Base-by-base conservation (phyloP, 2,113 vertebrate genomes). In the Oenanthe melanoleuca region DNA sequence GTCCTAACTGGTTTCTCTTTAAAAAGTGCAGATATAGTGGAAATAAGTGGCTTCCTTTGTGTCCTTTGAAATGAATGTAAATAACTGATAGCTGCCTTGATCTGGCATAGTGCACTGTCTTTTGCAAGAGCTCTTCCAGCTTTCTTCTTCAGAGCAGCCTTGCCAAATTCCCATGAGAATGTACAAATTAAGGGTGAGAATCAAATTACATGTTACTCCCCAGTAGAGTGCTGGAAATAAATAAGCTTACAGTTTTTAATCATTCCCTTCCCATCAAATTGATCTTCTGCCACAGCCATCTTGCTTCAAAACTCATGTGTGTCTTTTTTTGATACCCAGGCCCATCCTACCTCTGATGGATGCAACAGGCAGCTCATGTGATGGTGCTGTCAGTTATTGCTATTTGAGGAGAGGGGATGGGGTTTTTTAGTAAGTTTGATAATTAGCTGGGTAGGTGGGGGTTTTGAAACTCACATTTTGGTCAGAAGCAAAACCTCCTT, bases 121-220 rank as follows among this genome's bases (percentile, higher is more conserved):
- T 95, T 94, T 95, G 95, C 93, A 96, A 96, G 92, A 96, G 60
- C 80, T 73, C 85, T 89, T 85, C 89, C 93, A 71, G 53, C 82
- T 86, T 82, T 92, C 44, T 90, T 93, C 75, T 88, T 83, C 49
- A 64, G 64, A 66, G 89, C 69, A 86, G 42, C 90, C 92, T 83
- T 97, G 94, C 94, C 95, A 96, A 71, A 92, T 96, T 97, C 93
- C 94, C 92, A 22, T 90, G 94, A 94, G 93, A 95, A 88, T 88
- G 87, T 93, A 93, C 90, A 90, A 82, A 81, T 80, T 89, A 70
- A 83, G 82, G 80, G 64, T 82, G 84, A 94, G 94, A 83, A 88
- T 90, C 75, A 80, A 90, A 67, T 60, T 78, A 82, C 72, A 1
- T 7, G 56, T 71, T 91, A 31, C 57, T 91, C 31, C 88, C 73